Conservation (phyloP, 37 sponge, comb jelly and placozoan species). For the Ephydatia muelleri region DNA sequence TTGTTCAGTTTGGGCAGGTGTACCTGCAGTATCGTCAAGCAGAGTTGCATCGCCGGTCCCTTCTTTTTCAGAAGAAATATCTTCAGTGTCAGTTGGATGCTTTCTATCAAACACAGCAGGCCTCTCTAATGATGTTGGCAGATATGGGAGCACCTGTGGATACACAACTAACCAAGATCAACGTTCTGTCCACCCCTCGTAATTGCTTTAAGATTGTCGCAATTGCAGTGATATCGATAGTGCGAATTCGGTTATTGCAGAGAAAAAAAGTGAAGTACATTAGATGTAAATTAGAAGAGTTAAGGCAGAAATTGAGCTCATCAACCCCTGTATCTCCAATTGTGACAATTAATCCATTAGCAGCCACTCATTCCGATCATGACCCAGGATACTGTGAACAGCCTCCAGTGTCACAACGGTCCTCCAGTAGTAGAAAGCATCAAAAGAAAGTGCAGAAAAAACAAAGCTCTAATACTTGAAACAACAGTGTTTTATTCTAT, state of each 20-base stretch:
- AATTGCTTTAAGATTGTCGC: constrained; percentile 29
- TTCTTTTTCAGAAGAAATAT: constrained; percentile 65
- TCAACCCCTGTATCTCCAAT: not conserved
- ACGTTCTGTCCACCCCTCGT: constrained; percentile 2
- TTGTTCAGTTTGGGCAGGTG: constrained; percentile 23
- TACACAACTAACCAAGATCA: not conserved
- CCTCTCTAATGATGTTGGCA: constrained; percentile 51
- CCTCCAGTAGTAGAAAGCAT: not conserved
- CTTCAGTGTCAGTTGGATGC: constrained; percentile 58
- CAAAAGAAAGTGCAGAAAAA: not conserved
- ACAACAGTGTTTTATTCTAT: not conserved
- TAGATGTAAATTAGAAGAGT: constrained; percentile 1
- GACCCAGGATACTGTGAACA: not conserved
- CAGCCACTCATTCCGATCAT: not conserved
- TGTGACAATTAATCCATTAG: not conserved
- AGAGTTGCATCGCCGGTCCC: constrained; percentile 45
- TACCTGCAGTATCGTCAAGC: constrained; percentile 51
- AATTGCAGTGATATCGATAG: constrained; percentile 22
- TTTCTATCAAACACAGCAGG: constrained; percentile 67
- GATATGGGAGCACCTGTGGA: constrained; percentile 66
- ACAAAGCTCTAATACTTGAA: not conserved
- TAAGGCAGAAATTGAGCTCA: not conserved
- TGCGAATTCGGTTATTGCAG: constrained; percentile 39
- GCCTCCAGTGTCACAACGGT: not conserved
- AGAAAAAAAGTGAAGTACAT: constrained; percentile 30